Base-by-base conservation (phyloP, 1,140 invertebrate genomes). In the Scaptodrosophila lebanonensis region DNA sequence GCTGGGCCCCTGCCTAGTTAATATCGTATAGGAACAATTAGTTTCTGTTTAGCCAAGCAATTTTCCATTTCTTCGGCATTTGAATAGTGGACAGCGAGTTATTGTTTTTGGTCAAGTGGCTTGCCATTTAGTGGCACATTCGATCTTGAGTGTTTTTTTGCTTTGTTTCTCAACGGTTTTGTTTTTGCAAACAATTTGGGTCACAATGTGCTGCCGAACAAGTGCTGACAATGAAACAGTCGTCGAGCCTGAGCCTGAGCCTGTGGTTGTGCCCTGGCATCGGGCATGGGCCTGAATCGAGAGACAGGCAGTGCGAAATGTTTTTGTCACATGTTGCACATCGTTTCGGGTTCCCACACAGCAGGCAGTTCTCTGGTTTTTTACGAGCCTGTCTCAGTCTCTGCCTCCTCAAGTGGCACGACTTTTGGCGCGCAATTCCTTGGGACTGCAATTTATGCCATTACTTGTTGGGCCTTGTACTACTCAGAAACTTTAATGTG, bases 1-100 rank as follows among this genome's bases (percentile, higher is more conserved):
- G 22, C 22, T 4, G 22, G 22, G 22, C 8, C 11, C 6, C 13
- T 38, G 9, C 35, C 11, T 16, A 38, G 9, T 38, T 38, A 6
- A 15, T 16, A 16, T 13, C 48, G 56, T 53, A 42, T 51, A 49
- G 42, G 51, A 50, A 79, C 75, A 75, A 79, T 79, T 79, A 75
- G 75, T 70, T 75, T 62, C 47, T 82, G 69, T 82, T 79, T 82
- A 82, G 50, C 56, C 43, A 66, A 42, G 44, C 75, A 79, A 77
- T 79, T 77, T 77, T 79, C 73, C 59, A 50, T 73, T 54, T 79
- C n/a, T n/a, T n/a, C n/a, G n/a, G n/a, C 73, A 79, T 79, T 79
- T 66, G 75, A 79, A 79, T 79, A 82, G 69, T 73, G 68, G 73
- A n/a, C 72, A 45, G 17, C 51, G 17, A 42, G 63, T 48, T 48